Evolutionary conservation across 2,888 invertebrate species (phyloP).

Genomic region (Neoaliturus tenellus): DNA sequence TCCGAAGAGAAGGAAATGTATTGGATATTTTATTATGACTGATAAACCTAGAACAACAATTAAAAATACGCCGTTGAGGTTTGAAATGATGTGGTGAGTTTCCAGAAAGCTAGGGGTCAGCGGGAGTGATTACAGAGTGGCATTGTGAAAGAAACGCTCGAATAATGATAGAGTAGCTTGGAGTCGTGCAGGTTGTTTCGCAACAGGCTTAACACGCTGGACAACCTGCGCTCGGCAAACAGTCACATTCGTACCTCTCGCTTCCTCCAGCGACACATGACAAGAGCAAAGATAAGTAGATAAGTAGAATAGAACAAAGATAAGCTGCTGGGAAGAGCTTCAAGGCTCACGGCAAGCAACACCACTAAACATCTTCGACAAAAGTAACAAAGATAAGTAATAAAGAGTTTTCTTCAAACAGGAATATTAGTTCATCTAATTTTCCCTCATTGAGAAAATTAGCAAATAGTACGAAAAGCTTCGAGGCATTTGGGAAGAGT

Average conservation of each 20-base stretch:
- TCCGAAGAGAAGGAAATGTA: too few relatives aligned
- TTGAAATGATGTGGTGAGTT: conserved; percentile 41
- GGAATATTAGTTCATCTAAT: too few relatives aligned
- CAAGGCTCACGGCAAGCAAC: too few relatives aligned
- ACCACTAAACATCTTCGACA: too few relatives aligned
- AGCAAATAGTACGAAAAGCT: too few relatives aligned
- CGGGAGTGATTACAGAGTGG: conserved; percentile 51
- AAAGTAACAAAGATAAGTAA: too few relatives aligned
- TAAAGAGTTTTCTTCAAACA: too few relatives aligned
- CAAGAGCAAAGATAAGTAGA: not conserved
- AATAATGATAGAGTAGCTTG: conserved; percentile 38
- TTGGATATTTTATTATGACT: too few relatives aligned
- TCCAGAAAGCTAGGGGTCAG: conserved; percentile 36
- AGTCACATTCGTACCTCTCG: not conserved
- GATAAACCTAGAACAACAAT: not conserved
- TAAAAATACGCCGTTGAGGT: not conserved
- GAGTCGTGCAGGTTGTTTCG: conserved; percentile 51
- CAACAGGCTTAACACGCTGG: conserved; percentile 46
- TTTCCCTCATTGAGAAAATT: too few relatives aligned
- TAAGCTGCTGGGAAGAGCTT: too few relatives aligned
- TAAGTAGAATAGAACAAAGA: too few relatives aligned
- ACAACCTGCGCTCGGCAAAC: conserved; percentile 22
- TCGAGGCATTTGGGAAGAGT: too few relatives aligned
- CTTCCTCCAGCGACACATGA: not conserved
- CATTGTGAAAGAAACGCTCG: conserved; percentile 53